phyloP scores from a whole-genome alignment of 2,113 vertebrate genomes.

The Pogona vitticeps region DNA sequence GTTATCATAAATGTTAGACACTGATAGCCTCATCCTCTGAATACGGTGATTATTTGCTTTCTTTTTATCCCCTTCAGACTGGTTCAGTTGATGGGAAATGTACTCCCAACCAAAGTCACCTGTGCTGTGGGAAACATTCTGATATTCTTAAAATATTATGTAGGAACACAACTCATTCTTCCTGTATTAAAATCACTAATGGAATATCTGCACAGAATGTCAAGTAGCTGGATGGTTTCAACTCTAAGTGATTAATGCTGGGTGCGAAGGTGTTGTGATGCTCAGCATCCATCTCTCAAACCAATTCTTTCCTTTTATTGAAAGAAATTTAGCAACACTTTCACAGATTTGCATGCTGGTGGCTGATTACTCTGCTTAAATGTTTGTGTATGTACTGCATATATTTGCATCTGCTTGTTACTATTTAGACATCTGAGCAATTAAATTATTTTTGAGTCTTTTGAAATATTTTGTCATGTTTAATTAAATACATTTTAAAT shows the following conservation, averaged over 20 bases:
- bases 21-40: background rate
- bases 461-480: conserved; percentile 3
- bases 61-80: background rate
- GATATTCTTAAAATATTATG: background rate
- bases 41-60: background rate
- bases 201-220: conserved; percentile 1
- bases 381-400: background rate
- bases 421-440: conserved; percentile 11
- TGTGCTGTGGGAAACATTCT: background rate
- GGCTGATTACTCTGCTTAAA: conserved; percentile 6
- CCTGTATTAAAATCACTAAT: background rate
- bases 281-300: background rate
- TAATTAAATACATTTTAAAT: background rate
- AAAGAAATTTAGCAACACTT: background rate
- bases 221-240: background rate
- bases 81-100: background rate
- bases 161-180: background rate
- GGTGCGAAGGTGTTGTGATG: background rate
- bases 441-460: conserved; percentile 10
- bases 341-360: conserved; percentile 15
- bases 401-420: background rate
- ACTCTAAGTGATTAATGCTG: background rate
- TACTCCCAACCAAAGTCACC: background rate
- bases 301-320: background rate
- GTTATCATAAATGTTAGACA: no score